Conservation (phyloP, 2,888 invertebrate species). For the Gasteruption jaculator region DNA sequence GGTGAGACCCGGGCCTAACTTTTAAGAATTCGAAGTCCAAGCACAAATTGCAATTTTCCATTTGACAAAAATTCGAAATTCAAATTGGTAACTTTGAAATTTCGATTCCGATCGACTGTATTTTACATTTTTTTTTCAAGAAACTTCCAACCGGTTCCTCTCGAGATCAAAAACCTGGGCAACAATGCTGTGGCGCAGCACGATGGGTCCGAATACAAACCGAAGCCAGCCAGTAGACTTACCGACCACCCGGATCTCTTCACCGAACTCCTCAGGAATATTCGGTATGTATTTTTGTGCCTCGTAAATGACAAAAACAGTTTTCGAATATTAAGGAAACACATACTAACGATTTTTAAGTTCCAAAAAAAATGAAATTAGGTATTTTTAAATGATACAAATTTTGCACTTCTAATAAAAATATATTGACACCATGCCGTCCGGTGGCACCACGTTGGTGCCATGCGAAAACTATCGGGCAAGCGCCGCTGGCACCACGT, state of each 20-base stretch:
- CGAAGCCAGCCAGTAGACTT: constrained; percentile 33
- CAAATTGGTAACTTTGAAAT: neutral
- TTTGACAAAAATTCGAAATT: neutral
- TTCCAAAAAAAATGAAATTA: too few relatives aligned
- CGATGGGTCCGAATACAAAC: constrained; percentile 47
- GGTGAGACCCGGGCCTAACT: constrained; percentile 46
- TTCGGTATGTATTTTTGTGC: constrained; percentile 22
- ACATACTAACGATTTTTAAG: too few relatives aligned
- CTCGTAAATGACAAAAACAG: neutral
- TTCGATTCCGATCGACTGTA: too few relatives aligned
- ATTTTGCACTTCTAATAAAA: constrained; percentile 41
- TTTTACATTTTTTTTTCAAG: too few relatives aligned
- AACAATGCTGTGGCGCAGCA: constrained; percentile 36
- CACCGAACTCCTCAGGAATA: constrained; percentile 29
- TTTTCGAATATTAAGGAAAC: too few relatives aligned
- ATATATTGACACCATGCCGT: too few relatives aligned
- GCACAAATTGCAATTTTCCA: constrained; percentile 37
- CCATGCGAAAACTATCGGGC: too few relatives aligned
- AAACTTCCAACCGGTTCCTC: constrained; percentile 39
- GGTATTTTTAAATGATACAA: constrained; percentile 5
- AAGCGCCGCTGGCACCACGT: too few relatives aligned
- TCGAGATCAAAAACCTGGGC: constrained; percentile 48
- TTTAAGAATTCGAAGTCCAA: constrained; percentile 50
- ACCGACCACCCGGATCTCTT: constrained; percentile 36
- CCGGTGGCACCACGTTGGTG: too few relatives aligned